phyloP scores from a whole-genome alignment of 2,888 invertebrate species.

The Drosophila sordidapex region DNA sequence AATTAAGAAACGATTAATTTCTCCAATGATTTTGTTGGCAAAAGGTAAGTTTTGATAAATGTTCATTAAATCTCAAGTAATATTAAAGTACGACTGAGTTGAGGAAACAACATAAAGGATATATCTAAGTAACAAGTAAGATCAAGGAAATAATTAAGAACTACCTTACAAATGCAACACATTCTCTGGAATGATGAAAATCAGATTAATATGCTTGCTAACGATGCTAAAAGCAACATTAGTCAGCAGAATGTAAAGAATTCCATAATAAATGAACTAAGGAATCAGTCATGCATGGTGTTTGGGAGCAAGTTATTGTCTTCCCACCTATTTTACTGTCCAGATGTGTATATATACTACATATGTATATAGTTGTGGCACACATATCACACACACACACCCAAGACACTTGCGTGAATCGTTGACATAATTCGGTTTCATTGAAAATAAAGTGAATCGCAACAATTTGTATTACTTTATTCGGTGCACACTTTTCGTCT shows the following conservation, averaged over 20 bases:
- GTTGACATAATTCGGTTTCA: constrained; percentile 28
- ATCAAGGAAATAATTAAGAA: background rate
- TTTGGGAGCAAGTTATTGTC: background rate
- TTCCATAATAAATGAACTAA: background rate
- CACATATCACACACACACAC: background rate
- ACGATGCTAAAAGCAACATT: background rate
- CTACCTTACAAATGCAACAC: background rate
- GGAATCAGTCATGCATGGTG: background rate
- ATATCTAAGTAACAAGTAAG: background rate
- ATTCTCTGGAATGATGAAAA: background rate
- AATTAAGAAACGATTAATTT: too few relatives aligned
- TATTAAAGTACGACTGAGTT: background rate
- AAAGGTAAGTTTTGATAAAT: too few relatives aligned
- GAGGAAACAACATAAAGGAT: background rate
- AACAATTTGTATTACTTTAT: constrained; percentile 67
- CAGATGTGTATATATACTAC: background rate
- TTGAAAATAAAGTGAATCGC: constrained; percentile 59
- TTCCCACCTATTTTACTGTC: background rate
- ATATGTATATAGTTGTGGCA: constrained; percentile 9
- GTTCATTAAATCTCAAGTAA: too few relatives aligned
- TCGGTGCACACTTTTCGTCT: constrained; percentile 53
- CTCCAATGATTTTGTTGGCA: too few relatives aligned
- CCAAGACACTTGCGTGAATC: constrained; percentile 20
- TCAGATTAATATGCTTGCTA: background rate
- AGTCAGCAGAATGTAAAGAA: background rate